phyloP scores from a whole-genome alignment of 2,797 vertebrate genomes.

The Choloepus didactylus region DNA sequence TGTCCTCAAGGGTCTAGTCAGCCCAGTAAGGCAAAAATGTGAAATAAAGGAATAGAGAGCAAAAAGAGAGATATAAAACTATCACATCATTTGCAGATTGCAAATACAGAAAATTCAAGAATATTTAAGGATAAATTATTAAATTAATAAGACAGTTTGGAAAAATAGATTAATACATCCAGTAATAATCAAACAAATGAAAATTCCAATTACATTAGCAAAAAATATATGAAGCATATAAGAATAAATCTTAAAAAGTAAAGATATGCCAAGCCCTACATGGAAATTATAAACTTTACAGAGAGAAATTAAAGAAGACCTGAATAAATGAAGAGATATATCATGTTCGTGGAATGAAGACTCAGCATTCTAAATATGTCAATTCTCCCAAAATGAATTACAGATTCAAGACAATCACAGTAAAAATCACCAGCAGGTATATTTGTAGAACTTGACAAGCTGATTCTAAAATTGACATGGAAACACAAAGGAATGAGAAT shows the following conservation, averaged over 20 bases:
- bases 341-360: neutral
- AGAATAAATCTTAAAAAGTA: neutral
- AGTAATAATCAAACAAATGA: neutral
- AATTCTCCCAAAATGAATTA: neutral
- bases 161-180: neutral
- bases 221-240: neutral
- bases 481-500: neutral
- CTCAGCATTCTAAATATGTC: neutral
- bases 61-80: neutral
- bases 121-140: neutral
- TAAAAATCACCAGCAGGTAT: neutral
- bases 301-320: neutral
- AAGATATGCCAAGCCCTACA: neutral
- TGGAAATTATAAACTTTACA: neutral
- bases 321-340: neutral
- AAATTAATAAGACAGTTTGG: neutral
- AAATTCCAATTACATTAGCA: neutral
- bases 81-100: neutral
- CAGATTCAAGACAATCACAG: neutral
- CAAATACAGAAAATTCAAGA: neutral
- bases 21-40: neutral
- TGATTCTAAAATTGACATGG: neutral
- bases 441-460: neutral
- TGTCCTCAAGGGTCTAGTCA: neutral
- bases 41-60: neutral